A percentile compares a stretch with the other conserved stretches of the same genome.
These are phyloP conservation scores for Prorops nasuta DNA, from an alignment of 1,140 invertebrate genomes.

Conservation along the genomic window DNA sequence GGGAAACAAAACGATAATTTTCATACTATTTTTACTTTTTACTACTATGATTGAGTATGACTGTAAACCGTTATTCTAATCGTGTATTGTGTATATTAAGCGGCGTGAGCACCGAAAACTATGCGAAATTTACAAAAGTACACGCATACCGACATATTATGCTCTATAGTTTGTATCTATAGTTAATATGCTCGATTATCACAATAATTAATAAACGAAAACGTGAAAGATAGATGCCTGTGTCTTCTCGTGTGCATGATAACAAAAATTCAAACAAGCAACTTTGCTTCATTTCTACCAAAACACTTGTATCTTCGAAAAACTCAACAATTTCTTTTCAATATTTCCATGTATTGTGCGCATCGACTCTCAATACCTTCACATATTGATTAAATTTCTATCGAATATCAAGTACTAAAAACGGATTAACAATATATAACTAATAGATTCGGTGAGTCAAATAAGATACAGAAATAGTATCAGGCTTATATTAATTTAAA, in stretches of 20 bases:
- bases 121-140: neutral
- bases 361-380: no score
- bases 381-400: no score
- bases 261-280: no score
- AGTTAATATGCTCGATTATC: slow-evolving; percentile 26
- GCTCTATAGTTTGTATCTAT: slow-evolving; percentile 40
- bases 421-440: no score
- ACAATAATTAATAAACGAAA: slow-evolving; percentile 14
- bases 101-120: neutral
- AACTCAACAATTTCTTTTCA: no score
- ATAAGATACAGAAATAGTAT: no score
- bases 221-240: slow-evolving; percentile 14
- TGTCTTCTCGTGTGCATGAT: slow-evolving; percentile 10
- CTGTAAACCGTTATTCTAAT: slow-evolving; percentile 35
- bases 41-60: slow-evolving; percentile 44
- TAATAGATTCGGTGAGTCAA: no score
- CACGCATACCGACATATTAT: slow-evolving; percentile 20
- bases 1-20: slow-evolving; percentile 48
- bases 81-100: slow-evolving; percentile 18
- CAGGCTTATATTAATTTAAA: no score
- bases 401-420: no score
- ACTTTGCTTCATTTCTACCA: no score
- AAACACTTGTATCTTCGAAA: no score
- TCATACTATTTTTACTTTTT: slow-evolving; percentile 52
- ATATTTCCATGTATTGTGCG: no score